Evolutionary conservation across 2,797 vertebrate species (phyloP).

Genomic region (Pteronotus mesoamericanus): DNA sequence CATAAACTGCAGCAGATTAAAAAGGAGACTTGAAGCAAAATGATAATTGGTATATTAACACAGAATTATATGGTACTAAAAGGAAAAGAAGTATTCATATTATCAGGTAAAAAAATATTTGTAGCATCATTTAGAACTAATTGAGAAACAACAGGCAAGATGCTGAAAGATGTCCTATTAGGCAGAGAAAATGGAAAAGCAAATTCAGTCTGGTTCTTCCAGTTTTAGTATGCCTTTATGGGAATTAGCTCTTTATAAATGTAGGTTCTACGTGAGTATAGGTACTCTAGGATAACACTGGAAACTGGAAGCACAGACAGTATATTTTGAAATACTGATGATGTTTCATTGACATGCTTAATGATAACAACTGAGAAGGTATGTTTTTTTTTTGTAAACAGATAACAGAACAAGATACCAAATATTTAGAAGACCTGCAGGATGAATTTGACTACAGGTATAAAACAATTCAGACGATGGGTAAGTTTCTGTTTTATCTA

Average conservation of each 20-base stretch:
- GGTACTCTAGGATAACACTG: neutral
- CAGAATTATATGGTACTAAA: neutral
- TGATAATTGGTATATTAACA: neutral
- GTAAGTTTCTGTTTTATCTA: constrained; percentile 80
- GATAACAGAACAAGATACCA: constrained; percentile 96
- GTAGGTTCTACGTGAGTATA: neutral
- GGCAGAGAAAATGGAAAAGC: neutral
- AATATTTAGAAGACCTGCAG: constrained; percentile 96
- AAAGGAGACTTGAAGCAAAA: neutral
- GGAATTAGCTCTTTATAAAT: neutral
- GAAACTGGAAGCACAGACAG: neutral
- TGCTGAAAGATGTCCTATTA: neutral
- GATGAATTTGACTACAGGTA: constrained; percentile 98
- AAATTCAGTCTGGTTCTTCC: neutral
- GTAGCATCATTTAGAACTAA: neutral
- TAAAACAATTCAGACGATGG: constrained; percentile 95
- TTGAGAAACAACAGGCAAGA: neutral
- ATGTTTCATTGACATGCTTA: neutral
- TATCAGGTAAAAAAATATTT: neutral
- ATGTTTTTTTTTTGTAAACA: constrained; percentile 76
- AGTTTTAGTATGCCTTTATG: neutral
- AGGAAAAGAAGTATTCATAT: neutral
- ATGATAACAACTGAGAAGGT: neutral
- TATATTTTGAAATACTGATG: neutral
- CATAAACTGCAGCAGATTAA: neutral